phyloP scores from a whole-genome alignment of 2,113 vertebrate species.

The Charina bottae region DNA sequence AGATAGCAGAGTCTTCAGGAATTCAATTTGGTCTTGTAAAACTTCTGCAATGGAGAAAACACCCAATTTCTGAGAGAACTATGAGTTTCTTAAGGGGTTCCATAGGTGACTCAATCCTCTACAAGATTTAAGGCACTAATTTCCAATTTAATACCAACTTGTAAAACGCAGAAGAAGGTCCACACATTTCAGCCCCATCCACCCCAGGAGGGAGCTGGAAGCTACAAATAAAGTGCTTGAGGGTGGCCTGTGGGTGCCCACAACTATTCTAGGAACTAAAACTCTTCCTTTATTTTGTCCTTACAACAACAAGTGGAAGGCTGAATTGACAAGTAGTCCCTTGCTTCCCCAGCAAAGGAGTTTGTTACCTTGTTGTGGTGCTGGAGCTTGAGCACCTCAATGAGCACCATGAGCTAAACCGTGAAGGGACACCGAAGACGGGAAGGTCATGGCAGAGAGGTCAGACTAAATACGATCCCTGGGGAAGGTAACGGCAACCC shows the following conservation, averaged over 20 bases:
- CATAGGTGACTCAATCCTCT: not conserved
- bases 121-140: not conserved
- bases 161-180: not conserved
- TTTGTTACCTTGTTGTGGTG: no score
- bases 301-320: not conserved
- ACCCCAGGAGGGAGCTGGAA: not conserved
- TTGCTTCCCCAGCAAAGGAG: no score
- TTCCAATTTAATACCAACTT: not conserved
- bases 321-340: not conserved
- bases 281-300: not conserved
- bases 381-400: no score
- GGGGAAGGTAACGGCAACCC: no score
- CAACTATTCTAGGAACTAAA: not conserved
- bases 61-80: not conserved
- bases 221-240: not conserved
- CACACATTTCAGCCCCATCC: not conserved
- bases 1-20: not conserved
- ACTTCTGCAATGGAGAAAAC: not conserved
- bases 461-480: no score
- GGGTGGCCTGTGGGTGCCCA: not conserved
- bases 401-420: no score
- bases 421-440: no score
- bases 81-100: not conserved
- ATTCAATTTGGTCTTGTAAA: not conserved
- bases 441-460: no score